Evolutionary conservation across 2,113 vertebrate genomes (phyloP).

Genomic region (Bombycilla garrulus): DNA sequence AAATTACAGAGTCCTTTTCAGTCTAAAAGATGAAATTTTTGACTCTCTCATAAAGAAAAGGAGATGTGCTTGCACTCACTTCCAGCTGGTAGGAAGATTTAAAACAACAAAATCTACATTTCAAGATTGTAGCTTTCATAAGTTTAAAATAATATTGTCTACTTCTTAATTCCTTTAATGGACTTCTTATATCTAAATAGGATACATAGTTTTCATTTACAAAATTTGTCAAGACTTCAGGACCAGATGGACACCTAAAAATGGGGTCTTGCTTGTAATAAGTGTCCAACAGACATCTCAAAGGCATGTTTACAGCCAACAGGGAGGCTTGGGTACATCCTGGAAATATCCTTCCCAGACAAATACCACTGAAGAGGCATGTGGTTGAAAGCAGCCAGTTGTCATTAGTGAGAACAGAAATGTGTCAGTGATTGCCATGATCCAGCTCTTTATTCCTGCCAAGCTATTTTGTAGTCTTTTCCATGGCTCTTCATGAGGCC

Average conservation of each 20-base stretch:
- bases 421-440: background rate
- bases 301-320: background rate
- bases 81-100: background rate
- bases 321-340: background rate
- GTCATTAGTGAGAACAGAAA: background rate
- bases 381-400: background rate
- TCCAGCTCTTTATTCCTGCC: background rate
- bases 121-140: background rate
- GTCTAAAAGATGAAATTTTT: background rate
- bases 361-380: background rate
- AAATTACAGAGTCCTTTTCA: background rate
- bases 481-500: background rate
- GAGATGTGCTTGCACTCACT: background rate
- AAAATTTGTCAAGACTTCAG: background rate
- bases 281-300: background rate
- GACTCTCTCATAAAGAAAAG: background rate
- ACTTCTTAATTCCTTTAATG: background rate
- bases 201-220: background rate
- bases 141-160: background rate
- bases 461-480: background rate
- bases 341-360: background rate
- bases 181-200: background rate
- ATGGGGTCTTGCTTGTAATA: fast-evolving
- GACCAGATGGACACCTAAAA: background rate
- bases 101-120: background rate